phyloP scores from a whole-genome alignment of 2,113 vertebrate genomes.

The Nymphicus hollandicus region DNA sequence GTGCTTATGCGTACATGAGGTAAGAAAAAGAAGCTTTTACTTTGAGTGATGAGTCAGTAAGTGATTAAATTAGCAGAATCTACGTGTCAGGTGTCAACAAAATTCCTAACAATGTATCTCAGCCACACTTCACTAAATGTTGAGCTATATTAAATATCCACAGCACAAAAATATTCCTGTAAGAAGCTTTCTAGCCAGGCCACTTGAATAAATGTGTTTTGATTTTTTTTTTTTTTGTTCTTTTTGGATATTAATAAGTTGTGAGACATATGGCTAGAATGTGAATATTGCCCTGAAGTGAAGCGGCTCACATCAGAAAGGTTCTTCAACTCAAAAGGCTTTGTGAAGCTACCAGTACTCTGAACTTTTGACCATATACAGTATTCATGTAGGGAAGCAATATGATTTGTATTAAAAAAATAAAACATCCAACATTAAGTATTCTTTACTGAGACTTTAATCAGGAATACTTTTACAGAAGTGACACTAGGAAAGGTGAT shows the following conservation, averaged over 20 bases:
- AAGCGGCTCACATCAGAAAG: neutral
- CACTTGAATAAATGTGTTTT: neutral
- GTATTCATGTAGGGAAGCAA: neutral
- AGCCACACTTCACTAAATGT: neutral
- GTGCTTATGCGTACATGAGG: neutral
- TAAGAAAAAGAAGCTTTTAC: neutral
- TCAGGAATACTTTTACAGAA: neutral
- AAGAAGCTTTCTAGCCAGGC: neutral
- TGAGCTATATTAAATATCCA: neutral
- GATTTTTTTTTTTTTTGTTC: neutral
- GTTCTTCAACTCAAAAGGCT: neutral
- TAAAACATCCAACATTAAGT: neutral
- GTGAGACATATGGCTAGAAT: neutral
- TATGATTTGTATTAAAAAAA: neutral
- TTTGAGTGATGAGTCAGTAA: neutral
- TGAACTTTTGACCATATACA: neutral
- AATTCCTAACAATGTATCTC: neutral
- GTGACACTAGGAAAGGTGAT: neutral
- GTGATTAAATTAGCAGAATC: neutral
- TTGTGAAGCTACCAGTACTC: neutral
- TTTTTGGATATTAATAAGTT: neutral
- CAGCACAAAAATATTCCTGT: neutral
- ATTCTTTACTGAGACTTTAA: neutral
- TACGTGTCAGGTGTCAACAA: neutral
- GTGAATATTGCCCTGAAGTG: neutral